Evolutionary conservation across 2,888 invertebrate genomes (phyloP).

Genomic region (Pyrgus malvae): DNA sequence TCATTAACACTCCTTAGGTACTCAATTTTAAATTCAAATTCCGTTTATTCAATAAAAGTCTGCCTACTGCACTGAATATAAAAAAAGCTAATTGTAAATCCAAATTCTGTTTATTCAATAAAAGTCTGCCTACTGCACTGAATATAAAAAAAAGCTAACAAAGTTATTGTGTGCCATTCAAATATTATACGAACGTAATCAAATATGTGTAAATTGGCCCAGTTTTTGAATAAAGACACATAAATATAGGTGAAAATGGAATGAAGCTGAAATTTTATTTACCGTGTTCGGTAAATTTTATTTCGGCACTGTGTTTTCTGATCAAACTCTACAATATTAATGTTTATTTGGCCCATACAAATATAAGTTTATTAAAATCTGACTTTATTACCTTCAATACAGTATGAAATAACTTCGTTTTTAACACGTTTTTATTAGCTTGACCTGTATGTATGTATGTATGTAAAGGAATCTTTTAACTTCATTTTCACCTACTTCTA

Average conservation of each 20-base stretch:
- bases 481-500: too few relatives aligned
- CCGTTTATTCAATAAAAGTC: neutral
- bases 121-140: neutral
- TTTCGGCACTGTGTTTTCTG: neutral
- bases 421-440: too few relatives aligned
- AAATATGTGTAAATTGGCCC: slow-evolving; percentile 21
- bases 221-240: slow-evolving; percentile 10
- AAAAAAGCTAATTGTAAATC: too few relatives aligned
- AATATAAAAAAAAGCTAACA: slow-evolving; percentile 1
- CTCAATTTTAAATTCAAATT: neutral
- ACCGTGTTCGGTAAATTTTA: slow-evolving; percentile 1
- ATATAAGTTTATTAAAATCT: too few relatives aligned
- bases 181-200: slow-evolving; percentile 6
- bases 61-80: too few relatives aligned
- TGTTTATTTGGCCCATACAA: too few relatives aligned
- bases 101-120: neutral
- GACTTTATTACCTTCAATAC: too few relatives aligned
- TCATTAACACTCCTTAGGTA: too few relatives aligned
- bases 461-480: too few relatives aligned
- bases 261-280: slow-evolving; percentile 11
- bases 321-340: neutral
- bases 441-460: too few relatives aligned
- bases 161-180: slow-evolving; percentile 4
- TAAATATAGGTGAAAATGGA: slow-evolving; percentile 1
- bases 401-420: too few relatives aligned